A percentile compares a stretch with the other conserved stretches of the same genome.
These are phyloP conservation scores for Nibea coibor DNA, from an alignment of 2,113 vertebrate species.

Conservation along the genomic window DNA sequence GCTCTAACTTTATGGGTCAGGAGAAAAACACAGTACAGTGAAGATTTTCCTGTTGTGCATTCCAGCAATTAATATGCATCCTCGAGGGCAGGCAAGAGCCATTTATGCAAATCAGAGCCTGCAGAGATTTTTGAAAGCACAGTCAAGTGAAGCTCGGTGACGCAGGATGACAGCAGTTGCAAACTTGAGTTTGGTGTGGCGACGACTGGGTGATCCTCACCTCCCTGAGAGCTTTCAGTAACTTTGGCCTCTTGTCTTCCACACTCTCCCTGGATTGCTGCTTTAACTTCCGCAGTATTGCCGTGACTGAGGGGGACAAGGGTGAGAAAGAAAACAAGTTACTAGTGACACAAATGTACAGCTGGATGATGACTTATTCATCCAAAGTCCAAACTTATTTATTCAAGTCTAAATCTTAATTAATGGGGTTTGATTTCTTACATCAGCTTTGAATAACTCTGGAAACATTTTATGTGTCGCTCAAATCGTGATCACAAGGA, in stretches of 20 bases:
- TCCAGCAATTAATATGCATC: constrained; percentile 1
- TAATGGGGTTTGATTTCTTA: background rate
- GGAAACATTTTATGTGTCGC: too few species aligned
- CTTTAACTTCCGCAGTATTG: constrained; percentile 95
- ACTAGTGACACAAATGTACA: background rate
- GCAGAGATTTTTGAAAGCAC: constrained; percentile 1
- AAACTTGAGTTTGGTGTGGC: background rate
- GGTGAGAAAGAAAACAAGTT: background rate
- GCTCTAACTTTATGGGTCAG: background rate
- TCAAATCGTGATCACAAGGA: background rate
- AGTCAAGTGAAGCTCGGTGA: background rate
- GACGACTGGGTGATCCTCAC: constrained; percentile 75
- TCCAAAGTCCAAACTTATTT: background rate
- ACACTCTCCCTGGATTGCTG: constrained; percentile 98
- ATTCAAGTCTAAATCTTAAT: background rate
- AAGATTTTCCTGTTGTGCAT: constrained; percentile 1
- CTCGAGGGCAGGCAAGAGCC: background rate
- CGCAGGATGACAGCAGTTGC: background rate
- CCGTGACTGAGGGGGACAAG: constrained; percentile 87
- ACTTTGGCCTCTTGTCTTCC: constrained; percentile 95
- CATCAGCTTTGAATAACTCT: too few species aligned
- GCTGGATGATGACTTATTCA: background rate
- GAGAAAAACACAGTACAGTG: background rate
- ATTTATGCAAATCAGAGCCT: constrained; percentile 31
- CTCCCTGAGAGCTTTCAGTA: constrained; percentile 96